These are phyloP conservation scores for Aphaenogaster ashmeadi DNA, from an alignment of 1,140 invertebrate genomes.

Conservation along the genomic window DNA sequence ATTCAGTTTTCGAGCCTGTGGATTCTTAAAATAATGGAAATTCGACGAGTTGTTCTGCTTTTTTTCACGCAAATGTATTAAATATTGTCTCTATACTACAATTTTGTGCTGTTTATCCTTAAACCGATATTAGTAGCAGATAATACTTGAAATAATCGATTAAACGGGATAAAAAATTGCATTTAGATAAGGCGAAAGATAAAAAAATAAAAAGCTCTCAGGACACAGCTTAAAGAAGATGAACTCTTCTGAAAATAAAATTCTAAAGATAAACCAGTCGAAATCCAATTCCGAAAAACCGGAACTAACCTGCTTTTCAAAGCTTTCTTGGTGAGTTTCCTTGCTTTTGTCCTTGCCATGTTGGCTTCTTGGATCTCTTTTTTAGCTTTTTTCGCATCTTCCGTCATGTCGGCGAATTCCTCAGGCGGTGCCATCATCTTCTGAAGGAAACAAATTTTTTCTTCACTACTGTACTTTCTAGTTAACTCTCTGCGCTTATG, in stretches of 20 bases:
- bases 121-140: neutral
- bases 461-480: neutral
- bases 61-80: neutral
- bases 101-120: neutral
- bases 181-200: neutral
- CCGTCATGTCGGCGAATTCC: slow-evolving; percentile 24
- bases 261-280: neutral
- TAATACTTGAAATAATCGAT: neutral
- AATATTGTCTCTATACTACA: neutral
- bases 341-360: slow-evolving; percentile 7
- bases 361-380: slow-evolving; percentile 37
- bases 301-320: slow-evolving; percentile 15
- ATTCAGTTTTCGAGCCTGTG: neutral
- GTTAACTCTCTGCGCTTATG: neutral
- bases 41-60: neutral
- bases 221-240: neutral
- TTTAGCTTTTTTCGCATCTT: slow-evolving; percentile 48
- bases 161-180: neutral
- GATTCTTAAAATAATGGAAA: slow-evolving; percentile 15
- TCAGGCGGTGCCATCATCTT: slow-evolving; percentile 24
- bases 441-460: slow-evolving; percentile 11
- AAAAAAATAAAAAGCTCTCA: neutral
- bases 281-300: slow-evolving; percentile 1
- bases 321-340: slow-evolving; percentile 17
- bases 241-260: slow-evolving; percentile 2